Evolutionary conservation across 1,140 invertebrate species (phyloP), one percentile per base, ranked within the genome.

Genomic region (Ericerus pela): DNA sequence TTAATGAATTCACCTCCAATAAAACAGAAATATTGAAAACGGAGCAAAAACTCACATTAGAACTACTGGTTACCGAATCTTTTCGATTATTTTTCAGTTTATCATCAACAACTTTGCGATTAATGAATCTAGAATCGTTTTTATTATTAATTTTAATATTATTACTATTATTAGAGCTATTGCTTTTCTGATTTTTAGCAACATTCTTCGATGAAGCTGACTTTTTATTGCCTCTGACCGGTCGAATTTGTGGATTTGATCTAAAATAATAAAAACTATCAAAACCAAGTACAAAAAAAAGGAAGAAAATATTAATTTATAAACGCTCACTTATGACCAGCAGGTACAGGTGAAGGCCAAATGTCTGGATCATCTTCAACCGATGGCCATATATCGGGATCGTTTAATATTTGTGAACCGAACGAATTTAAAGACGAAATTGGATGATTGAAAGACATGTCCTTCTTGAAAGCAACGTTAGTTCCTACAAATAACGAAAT

Each of bases 321-420:
- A n/a, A n/a, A 38, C 5, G 53, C 24, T 47, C 53, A 79, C 78
- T 77, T 80, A 67, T 88, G 82, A 68, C 90, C 85, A 4, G 80
- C 77, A 58, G 83, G 82, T 54, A 85, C 84, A 36, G 91, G 86
- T 20, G 88, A 79, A n/a, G 88, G 86, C 91, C 91, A 92, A 1
- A 88, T 81, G 71, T 87, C 85, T 22, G 86, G 85, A 75, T 91
- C 87, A 65, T 81, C 74, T 54, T 79, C 41, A 4, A 47, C 41
- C 24, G 84, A 81, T 20, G 81, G 81, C 84, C 85, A 89, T 30
- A 82, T 76, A 65, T 80, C 76, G 14, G 76, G 75, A 63, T 79
- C 79, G 41, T 47, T 47, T 24, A 47, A 14, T 24, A 47, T 47
- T 24, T 47, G 41, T 4, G 41, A 47, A 24, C 41, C 41, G 41